These are phyloP conservation scores for Rissa tridactyla DNA, from an alignment of 2,113 vertebrate genomes.

Conservation along the genomic window DNA sequence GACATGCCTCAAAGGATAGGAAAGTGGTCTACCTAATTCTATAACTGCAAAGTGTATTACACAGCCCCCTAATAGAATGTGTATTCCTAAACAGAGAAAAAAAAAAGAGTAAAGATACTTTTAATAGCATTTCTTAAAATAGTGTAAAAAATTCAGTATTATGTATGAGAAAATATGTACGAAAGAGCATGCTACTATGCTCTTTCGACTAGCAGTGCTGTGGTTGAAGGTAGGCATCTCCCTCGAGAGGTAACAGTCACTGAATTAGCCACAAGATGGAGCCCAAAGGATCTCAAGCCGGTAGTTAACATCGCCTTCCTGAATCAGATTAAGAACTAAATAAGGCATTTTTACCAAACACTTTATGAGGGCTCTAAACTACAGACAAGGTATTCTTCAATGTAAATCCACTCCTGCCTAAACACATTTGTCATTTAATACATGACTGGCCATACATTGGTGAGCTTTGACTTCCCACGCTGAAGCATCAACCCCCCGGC, in stretches of 20 bases:
- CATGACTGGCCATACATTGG: neutral
- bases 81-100: neutral
- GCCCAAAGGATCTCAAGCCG: neutral
- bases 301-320: neutral
- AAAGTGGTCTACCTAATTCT: neutral
- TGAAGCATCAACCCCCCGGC: neutral
- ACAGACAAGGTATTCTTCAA: neutral
- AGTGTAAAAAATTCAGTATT: neutral
- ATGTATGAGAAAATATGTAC: neutral
- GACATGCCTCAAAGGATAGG: neutral
- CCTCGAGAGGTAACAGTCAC: neutral
- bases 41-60: neutral
- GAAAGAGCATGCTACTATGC: too few species aligned
- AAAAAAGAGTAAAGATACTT: neutral
- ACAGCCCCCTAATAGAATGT: neutral
- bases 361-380: neutral
- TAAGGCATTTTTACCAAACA: fast-evolving
- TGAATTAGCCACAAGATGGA: constrained; percentile 46
- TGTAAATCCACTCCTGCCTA: neutral
- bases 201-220: neutral
- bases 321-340: neutral
- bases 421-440: neutral
- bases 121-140: neutral
- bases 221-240: neutral
- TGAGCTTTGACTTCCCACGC: neutral